A percentile compares a stretch with the other conserved stretches of the same genome.
Conservation (phyloP, 2,888 invertebrate genomes). For the Leptogaster cylindrica region DNA sequence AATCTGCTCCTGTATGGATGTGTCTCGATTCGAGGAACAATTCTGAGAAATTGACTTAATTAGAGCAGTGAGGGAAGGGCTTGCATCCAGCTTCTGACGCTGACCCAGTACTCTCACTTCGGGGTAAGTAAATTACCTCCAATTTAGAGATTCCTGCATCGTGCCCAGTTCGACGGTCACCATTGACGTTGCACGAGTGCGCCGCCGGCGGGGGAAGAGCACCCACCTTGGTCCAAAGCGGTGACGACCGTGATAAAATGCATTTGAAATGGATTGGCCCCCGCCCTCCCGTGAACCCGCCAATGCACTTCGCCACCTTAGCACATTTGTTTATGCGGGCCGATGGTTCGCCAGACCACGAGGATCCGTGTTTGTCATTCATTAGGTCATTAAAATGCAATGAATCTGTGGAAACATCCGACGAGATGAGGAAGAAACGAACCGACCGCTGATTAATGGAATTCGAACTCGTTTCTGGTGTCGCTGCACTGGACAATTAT, state of each 20-base stretch:
- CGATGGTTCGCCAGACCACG: not conserved
- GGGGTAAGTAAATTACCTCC: slow-evolving; percentile 13
- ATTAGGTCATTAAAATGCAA: slow-evolving; percentile 35
- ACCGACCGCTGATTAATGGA: slow-evolving; percentile 14
- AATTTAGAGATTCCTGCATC: slow-evolving; percentile 26
- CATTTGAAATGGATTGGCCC: slow-evolving; percentile 2
- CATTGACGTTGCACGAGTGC: not conserved
- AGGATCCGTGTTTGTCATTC: slow-evolving; percentile 25
- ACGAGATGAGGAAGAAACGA: slow-evolving; percentile 21
- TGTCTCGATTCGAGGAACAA: slow-evolving; percentile 12
- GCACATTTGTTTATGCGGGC: slow-evolving; percentile 14
- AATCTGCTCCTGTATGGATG: not conserved
- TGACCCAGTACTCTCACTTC: not conserved
- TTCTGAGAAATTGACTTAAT: slow-evolving; percentile 25
- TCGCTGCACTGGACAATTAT: slow-evolving; percentile 28
- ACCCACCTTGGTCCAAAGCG: not conserved
- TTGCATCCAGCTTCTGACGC: not conserved
- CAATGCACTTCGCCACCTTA: not conserved
- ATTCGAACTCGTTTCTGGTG: slow-evolving; percentile 15
- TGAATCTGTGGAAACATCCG: slow-evolving; percentile 19
- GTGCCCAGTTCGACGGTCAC: not conserved
- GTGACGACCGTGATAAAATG: slow-evolving; percentile 15
- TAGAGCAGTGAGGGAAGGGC: slow-evolving; percentile 12
- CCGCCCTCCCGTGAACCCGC: not conserved
- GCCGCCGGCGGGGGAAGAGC: not conserved